Conservation (phyloP, 2,797 vertebrate genomes). For the Cyclopterus lumpus region DNA sequence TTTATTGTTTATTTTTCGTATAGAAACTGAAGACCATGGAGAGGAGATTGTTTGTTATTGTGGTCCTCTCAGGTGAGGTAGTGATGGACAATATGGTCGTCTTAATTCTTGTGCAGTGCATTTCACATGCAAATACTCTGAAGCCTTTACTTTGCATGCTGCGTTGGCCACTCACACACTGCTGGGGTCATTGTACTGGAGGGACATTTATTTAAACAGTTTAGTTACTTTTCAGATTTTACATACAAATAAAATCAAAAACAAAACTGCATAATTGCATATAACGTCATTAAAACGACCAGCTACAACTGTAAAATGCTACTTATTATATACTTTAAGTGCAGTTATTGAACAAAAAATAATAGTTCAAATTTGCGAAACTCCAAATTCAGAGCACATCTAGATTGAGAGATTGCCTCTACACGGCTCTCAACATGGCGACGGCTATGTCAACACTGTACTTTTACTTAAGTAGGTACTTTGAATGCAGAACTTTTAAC, state of each 20-base stretch:
- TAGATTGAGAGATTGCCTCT: no score
- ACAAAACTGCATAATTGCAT: neutral
- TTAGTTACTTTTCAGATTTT: no score
- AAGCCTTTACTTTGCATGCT: neutral
- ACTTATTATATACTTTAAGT: neutral
- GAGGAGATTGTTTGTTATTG: neutral
- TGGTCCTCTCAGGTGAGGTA: constrained; percentile 28
- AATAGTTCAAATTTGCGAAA: no score
- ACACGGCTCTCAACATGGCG: no score
- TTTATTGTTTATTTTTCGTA: neutral
- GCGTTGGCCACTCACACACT: neutral
- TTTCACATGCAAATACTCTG: neutral
- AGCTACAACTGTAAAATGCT: neutral
- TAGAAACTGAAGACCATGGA: constrained; percentile 10
- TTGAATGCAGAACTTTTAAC: no score
- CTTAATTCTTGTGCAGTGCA: neutral
- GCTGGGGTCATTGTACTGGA: neutral
- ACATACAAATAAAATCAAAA: no score
- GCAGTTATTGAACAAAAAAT: neutral
- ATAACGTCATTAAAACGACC: neutral
- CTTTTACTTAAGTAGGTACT: neutral
- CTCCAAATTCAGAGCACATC: no score
- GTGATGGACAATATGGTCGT: neutral
- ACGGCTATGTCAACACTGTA: no score
- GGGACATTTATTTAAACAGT: neutral